Evolutionary conservation across 1,140 invertebrate genomes (phyloP), one percentile per base, ranked within the genome.

Genomic region (Pachypsylla venusta): DNA sequence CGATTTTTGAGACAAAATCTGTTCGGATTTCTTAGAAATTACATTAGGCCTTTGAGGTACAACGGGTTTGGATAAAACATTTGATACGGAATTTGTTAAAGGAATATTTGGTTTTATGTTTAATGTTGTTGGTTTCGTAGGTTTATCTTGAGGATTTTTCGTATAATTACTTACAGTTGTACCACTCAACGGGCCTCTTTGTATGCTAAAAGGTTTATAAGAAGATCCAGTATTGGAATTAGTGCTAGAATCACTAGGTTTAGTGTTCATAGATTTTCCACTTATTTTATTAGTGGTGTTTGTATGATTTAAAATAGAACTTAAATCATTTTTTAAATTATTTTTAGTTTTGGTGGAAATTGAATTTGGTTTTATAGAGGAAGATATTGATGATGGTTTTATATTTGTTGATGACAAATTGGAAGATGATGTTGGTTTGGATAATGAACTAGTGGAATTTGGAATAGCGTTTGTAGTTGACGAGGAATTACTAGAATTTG

Each of bases 21-120:
- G n/a, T n/a, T n/a, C n/a, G n/a, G n/a, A n/a, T n/a, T n/a, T n/a
- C n/a, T n/a, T n/a, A n/a, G n/a, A n/a, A n/a, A n/a, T n/a, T n/a
- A n/a, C n/a, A n/a, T n/a, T 19, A n/a, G 42, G 42, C 42, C 42
- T n/a, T 19, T 48, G 42, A n/a, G 42, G 42, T n/a, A 48, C 42
- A n/a, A 35, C 30, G 30, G 30, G 30, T 22, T 48, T 48, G 42
- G 42, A n/a, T n/a, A n/a, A 3, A 4, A 5, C 4, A 22, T 22
- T 48, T 10, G 30, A 35, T 16, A 35, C 30, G 30, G 10, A 16
- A 16, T 16, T 35, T 7, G 30, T 35, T 16, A 35, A 10, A 35
- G 30, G 30, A 10, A 35, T 10, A 10, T 12, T 16, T 35, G 30
- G 30, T 16, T 35, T 35, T 10, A 10, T 16, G 16, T 10, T 10